A percentile compares a stretch with the other conserved stretches of the same genome.
phyloP scores from a whole-genome alignment of 2,888 invertebrate species.

The Leptinotarsa peninsularis region DNA sequence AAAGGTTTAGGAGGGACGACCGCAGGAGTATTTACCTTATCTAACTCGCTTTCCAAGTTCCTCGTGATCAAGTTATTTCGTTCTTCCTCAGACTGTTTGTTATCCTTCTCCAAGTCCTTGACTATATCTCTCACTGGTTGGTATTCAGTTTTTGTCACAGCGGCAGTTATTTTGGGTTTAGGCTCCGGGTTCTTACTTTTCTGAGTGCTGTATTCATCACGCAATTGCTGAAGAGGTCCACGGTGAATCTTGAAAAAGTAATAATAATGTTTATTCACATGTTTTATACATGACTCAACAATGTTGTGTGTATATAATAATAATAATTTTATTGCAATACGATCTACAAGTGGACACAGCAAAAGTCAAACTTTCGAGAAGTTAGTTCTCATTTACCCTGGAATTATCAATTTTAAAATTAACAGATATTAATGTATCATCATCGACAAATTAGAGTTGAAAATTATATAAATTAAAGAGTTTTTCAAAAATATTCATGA shows the following conservation, averaged over 20 bases:
- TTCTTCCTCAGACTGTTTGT: conserved; percentile 39
- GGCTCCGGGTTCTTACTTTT: conserved; percentile 48
- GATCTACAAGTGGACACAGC: no score
- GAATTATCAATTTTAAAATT: no score
- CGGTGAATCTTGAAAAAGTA: conserved; percentile 70
- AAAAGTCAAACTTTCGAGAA: no score
- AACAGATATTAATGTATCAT: no score
- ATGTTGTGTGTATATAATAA: no score
- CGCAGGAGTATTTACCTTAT: conserved; percentile 42
- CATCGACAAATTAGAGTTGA: no score
- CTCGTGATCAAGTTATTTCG: conserved; percentile 33
- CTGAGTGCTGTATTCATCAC: conserved; percentile 65
- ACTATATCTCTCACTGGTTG: conserved; percentile 71
- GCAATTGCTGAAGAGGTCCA: conserved; percentile 69
- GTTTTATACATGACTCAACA: no score
- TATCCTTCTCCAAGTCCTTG: conserved; percentile 72
- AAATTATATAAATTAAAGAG: no score
- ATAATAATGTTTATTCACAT: no score
- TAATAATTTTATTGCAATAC: no score
- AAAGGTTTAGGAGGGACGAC: conserved; percentile 80
- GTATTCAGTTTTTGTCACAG: conserved; percentile 67
- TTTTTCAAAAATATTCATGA: no score
- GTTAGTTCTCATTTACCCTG: no score
- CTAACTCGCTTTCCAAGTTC: conserved; percentile 41
- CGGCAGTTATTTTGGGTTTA: conserved; percentile 66